phyloP scores from a whole-genome alignment of 92 coral and sea anemone species.

The Zoanthus gigantus region DNA sequence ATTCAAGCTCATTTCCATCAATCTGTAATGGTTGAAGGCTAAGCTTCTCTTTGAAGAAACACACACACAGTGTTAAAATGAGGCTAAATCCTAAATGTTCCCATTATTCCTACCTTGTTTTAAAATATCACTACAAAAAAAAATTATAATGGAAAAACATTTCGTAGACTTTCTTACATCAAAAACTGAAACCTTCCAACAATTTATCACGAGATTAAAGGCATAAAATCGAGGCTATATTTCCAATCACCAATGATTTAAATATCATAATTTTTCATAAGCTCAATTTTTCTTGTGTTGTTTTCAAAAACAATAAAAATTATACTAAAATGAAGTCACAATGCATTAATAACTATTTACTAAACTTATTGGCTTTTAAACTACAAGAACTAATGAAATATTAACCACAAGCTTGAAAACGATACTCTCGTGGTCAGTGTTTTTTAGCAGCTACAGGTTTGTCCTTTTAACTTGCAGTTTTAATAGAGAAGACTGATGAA shows the following conservation, averaged over 20 bases:
- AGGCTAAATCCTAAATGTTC: neutral
- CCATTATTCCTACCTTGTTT: neutral
- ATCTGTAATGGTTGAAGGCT: no score
- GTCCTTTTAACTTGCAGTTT: neutral
- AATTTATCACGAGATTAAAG: neutral
- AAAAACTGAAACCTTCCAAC: neutral
- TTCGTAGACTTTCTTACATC: no score
- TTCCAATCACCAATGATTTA: neutral
- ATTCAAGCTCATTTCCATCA: no score
- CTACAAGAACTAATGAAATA: neutral
- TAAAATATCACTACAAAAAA: neutral
- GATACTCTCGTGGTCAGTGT: neutral
- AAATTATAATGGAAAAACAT: neutral
- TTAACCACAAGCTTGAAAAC: neutral
- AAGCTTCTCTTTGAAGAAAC: no score
- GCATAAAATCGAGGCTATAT: neutral
- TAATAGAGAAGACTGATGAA: neutral
- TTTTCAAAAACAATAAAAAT: neutral
- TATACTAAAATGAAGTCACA: conserved; percentile 1
- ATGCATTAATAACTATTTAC: neutral
- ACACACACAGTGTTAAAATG: neutral
- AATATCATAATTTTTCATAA: neutral
- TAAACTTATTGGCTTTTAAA: neutral
- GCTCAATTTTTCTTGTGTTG: neutral
- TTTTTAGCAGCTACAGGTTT: conserved; percentile 3